These are phyloP conservation scores for Anabas testudineus DNA, from an alignment of 2,797 vertebrate species.

Conservation along the genomic window DNA sequence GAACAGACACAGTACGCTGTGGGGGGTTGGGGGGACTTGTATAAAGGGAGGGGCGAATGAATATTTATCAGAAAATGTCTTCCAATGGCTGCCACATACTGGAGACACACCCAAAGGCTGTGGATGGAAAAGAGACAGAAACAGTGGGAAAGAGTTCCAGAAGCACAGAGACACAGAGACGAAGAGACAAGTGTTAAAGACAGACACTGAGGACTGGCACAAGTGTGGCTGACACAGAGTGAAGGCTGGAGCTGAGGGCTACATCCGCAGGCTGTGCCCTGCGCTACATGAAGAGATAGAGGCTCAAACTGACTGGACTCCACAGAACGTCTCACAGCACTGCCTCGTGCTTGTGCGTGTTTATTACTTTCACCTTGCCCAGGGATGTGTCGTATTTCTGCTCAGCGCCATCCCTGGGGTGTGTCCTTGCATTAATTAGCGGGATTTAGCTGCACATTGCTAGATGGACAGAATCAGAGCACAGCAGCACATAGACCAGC, in stretches of 20 bases:
- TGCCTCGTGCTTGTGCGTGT: conserved; percentile 21
- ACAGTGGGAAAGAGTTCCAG: conserved; percentile 43
- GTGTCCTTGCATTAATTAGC: conserved; percentile 78
- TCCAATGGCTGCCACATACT: conserved; percentile 55
- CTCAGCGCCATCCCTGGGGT: conserved; percentile 42
- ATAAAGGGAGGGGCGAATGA: conserved; percentile 48
- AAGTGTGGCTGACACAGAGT: conserved; percentile 51
- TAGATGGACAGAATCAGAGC: conserved; percentile 24
- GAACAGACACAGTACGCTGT: conserved; percentile 72
- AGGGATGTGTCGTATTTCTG: conserved; percentile 71
- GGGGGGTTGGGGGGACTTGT: conserved; percentile 20
- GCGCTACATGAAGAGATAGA: conserved; percentile 44
- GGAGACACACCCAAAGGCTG: conserved; percentile 58
- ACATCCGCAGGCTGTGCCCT: conserved; percentile 43
- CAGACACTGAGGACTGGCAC: conserved; percentile 3
- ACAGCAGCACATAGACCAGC: conserved; percentile 16
- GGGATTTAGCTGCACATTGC: conserved; percentile 37
- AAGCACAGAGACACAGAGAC: conserved; percentile 27
- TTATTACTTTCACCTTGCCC: conserved; percentile 76
- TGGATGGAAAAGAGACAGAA: conserved; percentile 32
- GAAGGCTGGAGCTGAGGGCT: conserved; percentile 42
- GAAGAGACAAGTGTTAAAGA: conserved; percentile 38
- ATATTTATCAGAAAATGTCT: conserved; percentile 78
- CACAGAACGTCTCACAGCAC: conserved; percentile 28
- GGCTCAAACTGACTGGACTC: conserved; percentile 21